Percentiles rank a stretch among this genome's conserved stretches.
Evolutionary conservation across 2,888 invertebrate genomes (phyloP).

Genomic region (Cosmia pyralina): DNA sequence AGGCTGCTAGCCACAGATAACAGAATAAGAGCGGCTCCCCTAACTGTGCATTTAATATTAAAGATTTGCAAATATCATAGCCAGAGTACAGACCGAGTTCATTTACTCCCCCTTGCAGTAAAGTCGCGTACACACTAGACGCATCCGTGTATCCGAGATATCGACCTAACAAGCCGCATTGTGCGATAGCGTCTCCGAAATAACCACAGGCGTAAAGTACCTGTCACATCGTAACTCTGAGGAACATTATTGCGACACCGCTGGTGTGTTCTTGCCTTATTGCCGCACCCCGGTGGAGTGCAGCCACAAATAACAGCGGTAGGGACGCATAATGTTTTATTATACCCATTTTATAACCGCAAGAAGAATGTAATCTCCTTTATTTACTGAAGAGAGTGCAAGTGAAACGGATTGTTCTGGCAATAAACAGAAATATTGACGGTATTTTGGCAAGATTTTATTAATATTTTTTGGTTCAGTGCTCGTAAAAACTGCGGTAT

Average conservation of each 20-base stretch:
- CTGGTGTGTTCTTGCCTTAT: conserved; percentile 78
- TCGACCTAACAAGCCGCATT: conserved; percentile 68
- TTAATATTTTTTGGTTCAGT: not conserved
- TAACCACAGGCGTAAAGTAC: conserved; percentile 76
- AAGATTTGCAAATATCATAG: conserved; percentile 83
- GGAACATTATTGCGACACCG: conserved; percentile 72
- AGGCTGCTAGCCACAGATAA: conserved; percentile 81
- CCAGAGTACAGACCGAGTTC: conserved; percentile 66
- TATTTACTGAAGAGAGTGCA: conserved; percentile 81
- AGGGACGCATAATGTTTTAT: conserved; percentile 87
- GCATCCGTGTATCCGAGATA: conserved; percentile 57
- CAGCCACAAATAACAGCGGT: conserved; percentile 83
- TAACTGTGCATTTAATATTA: conserved; percentile 82
- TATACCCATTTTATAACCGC: conserved; percentile 84
- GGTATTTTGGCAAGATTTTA: conserved; percentile 25
- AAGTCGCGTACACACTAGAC: conserved; percentile 70
- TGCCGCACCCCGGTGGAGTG: conserved; percentile 79
- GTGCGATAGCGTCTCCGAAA: conserved; percentile 64
- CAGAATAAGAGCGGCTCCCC: conserved; percentile 71
- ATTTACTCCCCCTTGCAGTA: conserved; percentile 74
- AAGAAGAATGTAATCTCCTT: conserved; percentile 85
- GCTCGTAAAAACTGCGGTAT: conserved; percentile 9
- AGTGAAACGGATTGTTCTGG: conserved; percentile 77
- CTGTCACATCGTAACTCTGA: conserved; percentile 73
- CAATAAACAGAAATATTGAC: conserved; percentile 72